Conservation (phyloP, 2,797 vertebrate genomes). For the Trichosurus vulpecula region DNA sequence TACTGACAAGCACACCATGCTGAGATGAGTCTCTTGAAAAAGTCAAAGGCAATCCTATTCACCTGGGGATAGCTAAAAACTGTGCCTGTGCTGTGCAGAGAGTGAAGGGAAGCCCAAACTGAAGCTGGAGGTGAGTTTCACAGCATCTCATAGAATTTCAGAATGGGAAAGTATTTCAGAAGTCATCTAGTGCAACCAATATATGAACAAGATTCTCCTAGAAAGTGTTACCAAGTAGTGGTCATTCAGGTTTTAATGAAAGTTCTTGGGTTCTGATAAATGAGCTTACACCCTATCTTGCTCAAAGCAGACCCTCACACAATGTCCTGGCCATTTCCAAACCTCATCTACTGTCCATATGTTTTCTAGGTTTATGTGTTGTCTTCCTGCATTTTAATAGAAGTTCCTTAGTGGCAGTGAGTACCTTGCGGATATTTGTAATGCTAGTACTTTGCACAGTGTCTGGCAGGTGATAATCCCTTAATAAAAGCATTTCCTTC, state of each 20-base stretch:
- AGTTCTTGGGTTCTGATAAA: background rate
- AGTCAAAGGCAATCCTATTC: background rate
- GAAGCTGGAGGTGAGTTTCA: background rate
- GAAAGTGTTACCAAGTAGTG: background rate
- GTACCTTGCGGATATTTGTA: no score
- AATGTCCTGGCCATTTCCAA: no score
- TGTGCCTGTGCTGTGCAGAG: background rate
- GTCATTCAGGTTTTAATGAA: background rate
- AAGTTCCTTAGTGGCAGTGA: no score
- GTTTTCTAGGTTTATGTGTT: background rate
- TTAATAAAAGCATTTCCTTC: background rate
- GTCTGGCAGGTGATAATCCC: no score
- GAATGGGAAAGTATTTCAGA: background rate
- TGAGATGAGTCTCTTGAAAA: background rate
- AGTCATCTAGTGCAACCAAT: background rate
- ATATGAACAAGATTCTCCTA: background rate
- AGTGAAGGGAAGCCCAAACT: background rate
- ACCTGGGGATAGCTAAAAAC: background rate
- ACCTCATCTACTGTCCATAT: background rate
- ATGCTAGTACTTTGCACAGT: no score
- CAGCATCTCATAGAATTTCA: background rate
- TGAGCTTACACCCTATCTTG: background rate
- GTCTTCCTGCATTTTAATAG: no score
- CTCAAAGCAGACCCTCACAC: background rate
- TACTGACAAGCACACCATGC: background rate